phyloP scores from a whole-genome alignment of 2,797 vertebrate species.

The Capromys pilorides region DNA sequence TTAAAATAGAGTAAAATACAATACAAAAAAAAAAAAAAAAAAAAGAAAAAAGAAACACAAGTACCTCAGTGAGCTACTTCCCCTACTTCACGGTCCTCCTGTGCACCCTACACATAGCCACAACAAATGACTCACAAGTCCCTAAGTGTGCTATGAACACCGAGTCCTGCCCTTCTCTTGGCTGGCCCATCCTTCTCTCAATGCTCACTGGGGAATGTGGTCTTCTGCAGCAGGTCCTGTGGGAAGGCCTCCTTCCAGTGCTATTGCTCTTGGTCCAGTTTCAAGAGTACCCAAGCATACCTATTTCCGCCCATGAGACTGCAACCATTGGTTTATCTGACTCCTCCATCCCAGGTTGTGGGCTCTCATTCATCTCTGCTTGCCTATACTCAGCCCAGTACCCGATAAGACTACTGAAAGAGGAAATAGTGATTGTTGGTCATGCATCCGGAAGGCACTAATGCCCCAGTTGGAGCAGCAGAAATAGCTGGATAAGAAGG shows the following conservation, averaged over 20 bases:
- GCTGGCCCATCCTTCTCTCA: background rate
- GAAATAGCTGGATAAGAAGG: background rate
- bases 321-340: background rate
- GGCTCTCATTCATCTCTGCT: background rate
- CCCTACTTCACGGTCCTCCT: background rate
- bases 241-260: background rate
- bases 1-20: background rate
- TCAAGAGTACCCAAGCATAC: background rate
- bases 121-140: slow-evolving; percentile 46
- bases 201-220: slow-evolving; percentile 16
- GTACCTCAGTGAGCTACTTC: slow-evolving; percentile 18
- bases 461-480: background rate
- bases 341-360: background rate
- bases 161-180: background rate
- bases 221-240: background rate
- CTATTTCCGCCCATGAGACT: background rate
- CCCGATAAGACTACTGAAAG: background rate
- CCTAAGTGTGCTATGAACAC: background rate
- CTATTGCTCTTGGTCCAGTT: background rate
- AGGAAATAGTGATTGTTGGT: background rate
- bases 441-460: background rate
- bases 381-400: background rate
- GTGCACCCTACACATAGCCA: slow-evolving; percentile 38
- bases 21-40: background rate
- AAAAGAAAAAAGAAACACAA: background rate